Evolutionary conservation across 2,888 invertebrate genomes (phyloP), one percentile per base, ranked within the genome.

Genomic region (Folsomia manolachei): DNA sequence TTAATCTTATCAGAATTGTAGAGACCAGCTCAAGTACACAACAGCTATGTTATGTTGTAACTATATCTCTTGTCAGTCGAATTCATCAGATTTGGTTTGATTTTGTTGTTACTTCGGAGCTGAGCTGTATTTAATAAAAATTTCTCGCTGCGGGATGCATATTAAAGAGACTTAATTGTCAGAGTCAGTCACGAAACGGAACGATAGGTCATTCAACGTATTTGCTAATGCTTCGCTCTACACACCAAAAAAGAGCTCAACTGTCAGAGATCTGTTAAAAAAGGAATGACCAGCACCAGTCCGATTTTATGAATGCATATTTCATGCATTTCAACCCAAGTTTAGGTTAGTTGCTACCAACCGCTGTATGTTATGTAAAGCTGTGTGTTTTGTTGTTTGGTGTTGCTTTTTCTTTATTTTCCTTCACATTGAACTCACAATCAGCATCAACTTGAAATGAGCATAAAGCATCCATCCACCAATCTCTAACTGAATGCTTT

Each of bases 171-270:
- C 56, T 56, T 56, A 56, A 56, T 56, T 56, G 56, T 56, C 56
- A 56, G 52, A 66, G 65, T 39, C 19, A 66, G 65, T 66, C 65
- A 66, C 65, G 65, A 66, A 64, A 64, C 19, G 19, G 21, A 26
- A 64, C 27, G 64, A 9, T 66, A 52, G 65, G 65, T 66, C 65
- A 66, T 66, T 66, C 65, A 66, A 66, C 65, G 65, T 66, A 52
- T 66, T 66, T 66, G 52, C 65, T 52, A 52, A 19, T 63, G 25
- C 63, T 7, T 18, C 14, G 7, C n/a, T 21, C 11, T 7, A 11
- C 21, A 7, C 7, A 60, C 14, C 11, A n/a, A n/a, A n/a, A n/a
- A n/a, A 63, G 11, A 63, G 25, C 7, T 7, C 7, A n/a, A 56
- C 19, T 56, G 56, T 56, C 18, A 56, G 56, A n/a, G 18, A 56